These are phyloP conservation scores for Malurus cyaneus DNA, from an alignment of 2,113 vertebrate species.

Conservation along the genomic window DNA sequence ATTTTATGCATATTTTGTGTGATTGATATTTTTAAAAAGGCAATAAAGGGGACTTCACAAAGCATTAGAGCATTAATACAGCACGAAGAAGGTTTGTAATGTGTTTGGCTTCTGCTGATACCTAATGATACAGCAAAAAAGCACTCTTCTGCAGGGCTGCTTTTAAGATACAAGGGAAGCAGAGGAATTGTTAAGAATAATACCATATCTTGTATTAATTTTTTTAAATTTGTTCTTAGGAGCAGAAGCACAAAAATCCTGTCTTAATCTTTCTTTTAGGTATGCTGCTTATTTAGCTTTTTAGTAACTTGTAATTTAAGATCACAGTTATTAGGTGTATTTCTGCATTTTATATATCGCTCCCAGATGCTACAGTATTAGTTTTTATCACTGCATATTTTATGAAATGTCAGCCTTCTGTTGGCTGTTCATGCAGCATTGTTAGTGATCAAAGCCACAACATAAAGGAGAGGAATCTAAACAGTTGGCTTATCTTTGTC, in stretches of 20 bases:
- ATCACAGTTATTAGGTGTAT: slow-evolving; percentile 87
- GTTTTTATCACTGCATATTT: slow-evolving; percentile 90
- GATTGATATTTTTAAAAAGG: slow-evolving; percentile 26
- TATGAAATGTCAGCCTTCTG: slow-evolving; percentile 90
- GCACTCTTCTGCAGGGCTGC: slow-evolving; percentile 37
- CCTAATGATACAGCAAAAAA: slow-evolving; percentile 22
- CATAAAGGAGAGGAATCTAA: slow-evolving; percentile 82
- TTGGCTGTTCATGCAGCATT: slow-evolving; percentile 84
- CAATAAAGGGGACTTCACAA: slow-evolving; percentile 18
- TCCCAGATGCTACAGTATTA: slow-evolving; percentile 88
- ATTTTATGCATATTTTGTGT: slow-evolving; percentile 9
- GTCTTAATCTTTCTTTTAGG: slow-evolving; percentile 67
- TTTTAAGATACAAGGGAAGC: slow-evolving; percentile 50
- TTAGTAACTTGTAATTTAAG: slow-evolving; percentile 85
- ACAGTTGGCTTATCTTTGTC: slow-evolving; percentile 83
- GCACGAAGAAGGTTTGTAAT: slow-evolving; percentile 30
- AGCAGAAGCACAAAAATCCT: slow-evolving; percentile 43
- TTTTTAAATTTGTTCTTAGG: slow-evolving; percentile 51
- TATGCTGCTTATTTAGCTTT: slow-evolving; percentile 78
- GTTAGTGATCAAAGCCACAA: slow-evolving; percentile 88
- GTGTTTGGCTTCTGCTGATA: slow-evolving; percentile 43
- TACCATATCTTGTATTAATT: slow-evolving; percentile 54
- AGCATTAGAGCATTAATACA: slow-evolving; percentile 39
- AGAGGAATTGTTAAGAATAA: slow-evolving; percentile 48
- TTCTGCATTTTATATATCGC: slow-evolving; percentile 85